phyloP scores from a whole-genome alignment of 2,888 invertebrate species.

The Zaprionus lineosus region DNA sequence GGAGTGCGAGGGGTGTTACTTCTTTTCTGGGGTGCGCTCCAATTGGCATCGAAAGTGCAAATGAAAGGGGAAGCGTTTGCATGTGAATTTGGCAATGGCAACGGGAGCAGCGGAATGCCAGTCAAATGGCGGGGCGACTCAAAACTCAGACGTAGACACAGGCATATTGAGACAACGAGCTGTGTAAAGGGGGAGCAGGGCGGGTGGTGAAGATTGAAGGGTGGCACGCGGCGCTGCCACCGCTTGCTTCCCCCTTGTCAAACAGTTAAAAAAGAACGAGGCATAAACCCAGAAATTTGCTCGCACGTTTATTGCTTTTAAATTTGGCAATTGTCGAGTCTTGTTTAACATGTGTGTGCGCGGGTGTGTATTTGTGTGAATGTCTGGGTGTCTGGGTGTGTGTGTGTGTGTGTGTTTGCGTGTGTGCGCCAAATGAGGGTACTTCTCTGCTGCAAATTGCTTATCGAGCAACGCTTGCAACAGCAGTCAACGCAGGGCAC shows the following conservation, averaged over 20 bases:
- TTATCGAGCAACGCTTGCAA: slow-evolving; percentile 59
- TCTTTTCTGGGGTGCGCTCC: slow-evolving; percentile 30
- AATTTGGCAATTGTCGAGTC: slow-evolving; percentile 76
- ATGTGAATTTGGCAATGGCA: slow-evolving; percentile 49
- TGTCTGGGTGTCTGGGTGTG: slow-evolving; percentile 22
- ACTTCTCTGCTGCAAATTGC: slow-evolving; percentile 65
- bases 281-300: slow-evolving; percentile 68
- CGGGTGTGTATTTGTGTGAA: slow-evolving; percentile 31
- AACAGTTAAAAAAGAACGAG: slow-evolving; percentile 54
- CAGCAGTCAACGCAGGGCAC: slow-evolving; percentile 28
- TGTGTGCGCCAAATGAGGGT: slow-evolving; percentile 42
- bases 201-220: not conserved
- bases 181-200: not conserved
- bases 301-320: slow-evolving; percentile 78
- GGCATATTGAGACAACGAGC: not conserved
- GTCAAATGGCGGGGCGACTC: slow-evolving; percentile 8
- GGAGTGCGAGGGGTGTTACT: slow-evolving; percentile 1
- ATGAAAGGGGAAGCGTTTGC: slow-evolving; percentile 68
- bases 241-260: slow-evolving; percentile 60
- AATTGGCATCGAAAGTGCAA: slow-evolving; percentile 71
- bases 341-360: slow-evolving; percentile 20
- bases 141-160: slow-evolving; percentile 5
- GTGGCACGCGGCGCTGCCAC: slow-evolving; percentile 53
- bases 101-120: slow-evolving; percentile 63
- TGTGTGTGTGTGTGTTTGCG: slow-evolving; percentile 34